Evolutionary conservation across 2,113 vertebrate genomes (phyloP), one percentile per base, ranked within the genome.

Genomic region (Tupaia tana): DNA sequence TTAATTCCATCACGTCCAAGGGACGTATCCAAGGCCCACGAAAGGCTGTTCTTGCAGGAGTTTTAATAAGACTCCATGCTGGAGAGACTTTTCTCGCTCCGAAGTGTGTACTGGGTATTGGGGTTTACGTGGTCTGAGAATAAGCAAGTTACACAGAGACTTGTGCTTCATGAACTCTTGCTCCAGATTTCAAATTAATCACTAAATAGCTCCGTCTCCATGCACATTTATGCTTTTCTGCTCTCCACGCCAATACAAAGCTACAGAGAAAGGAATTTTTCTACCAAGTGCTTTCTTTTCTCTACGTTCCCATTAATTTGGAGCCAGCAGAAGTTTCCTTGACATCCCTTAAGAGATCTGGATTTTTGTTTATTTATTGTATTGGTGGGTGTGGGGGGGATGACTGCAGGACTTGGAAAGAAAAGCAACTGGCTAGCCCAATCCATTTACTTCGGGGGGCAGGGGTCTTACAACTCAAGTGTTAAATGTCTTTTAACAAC

Each of bases 71-170:
- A 80, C 85, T 74, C 31, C 34, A 69, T 9, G 16, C 9, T 18
- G 3, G 52, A 82, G 79, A 89, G 74, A 67, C 22, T 54, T 79
- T 82, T 82, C 34, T 78, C 89, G 69, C 43, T 80, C 89, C 89
- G 69, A 70, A 77, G 89, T 43, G n/a, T 12, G n/a, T 66, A 66
- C 27, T 81, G 54, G 2, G 43, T 75, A 86, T 67, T 73, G 66
- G 31, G 58, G 74, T 94, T 95, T 75, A 82, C 16, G 8, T 18
- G 79, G 54, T 71, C 75, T 93, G 69, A 96, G 95, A 97, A 87
- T 11, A 67, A 67, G n/a, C 56, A 69, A 89, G 71, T 64, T 82
- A 56, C 18, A 84, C 61, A 34, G 31, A 77, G 56, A 90, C 69
- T 82, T 81, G 16, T n/a, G n/a, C 86, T 89, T 61, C 13, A 34